Percentiles rank a stretch among this genome's conserved stretches.
These are phyloP conservation scores for Drosophila maculinotata DNA, from an alignment of 2,888 invertebrate species.

Conservation along the genomic window DNA sequence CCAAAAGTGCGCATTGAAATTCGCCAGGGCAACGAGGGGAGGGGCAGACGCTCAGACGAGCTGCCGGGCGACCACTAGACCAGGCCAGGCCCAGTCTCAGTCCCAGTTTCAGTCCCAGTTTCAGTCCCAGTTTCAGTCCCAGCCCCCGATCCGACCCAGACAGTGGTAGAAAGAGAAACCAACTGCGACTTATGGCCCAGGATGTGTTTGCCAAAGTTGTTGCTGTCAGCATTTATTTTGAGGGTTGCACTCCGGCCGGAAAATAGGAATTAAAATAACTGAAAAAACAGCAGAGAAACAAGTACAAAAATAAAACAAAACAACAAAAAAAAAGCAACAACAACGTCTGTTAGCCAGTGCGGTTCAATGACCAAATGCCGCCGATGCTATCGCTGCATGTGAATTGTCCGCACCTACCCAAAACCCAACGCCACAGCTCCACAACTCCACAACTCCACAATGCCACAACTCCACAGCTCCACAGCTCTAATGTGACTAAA, in stretches of 20 bases:
- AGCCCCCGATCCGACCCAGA: conserved; percentile 63
- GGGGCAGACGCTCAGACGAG: too few relatives aligned
- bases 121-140: not conserved
- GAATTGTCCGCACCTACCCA: conserved; percentile 52
- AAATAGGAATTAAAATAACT: conserved; percentile 50
- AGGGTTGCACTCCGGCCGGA: conserved; percentile 46
- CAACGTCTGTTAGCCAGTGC: conserved; percentile 33
- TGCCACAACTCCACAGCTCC: conserved; percentile 1
- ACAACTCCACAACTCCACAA: conserved; percentile 1
- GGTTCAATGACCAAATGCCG: conserved; percentile 71
- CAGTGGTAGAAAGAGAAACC: conserved; percentile 84
- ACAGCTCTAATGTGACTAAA: conserved; percentile 28
- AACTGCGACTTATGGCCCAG: conserved; percentile 65
- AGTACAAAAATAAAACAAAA: not conserved
- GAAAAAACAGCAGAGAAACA: conserved; percentile 23
- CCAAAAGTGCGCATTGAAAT: conserved; percentile 66
- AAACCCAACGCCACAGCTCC: conserved; percentile 18
- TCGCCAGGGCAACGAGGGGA: conserved; percentile 40
- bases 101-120: too few relatives aligned
- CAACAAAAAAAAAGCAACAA: conserved; percentile 6
- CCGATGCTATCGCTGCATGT: conserved; percentile 58
- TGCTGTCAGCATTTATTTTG: conserved; percentile 46
- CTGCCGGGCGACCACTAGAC: conserved; percentile 37
- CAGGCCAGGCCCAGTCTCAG: conserved; percentile 29
- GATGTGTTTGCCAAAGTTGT: conserved; percentile 53